Percentiles rank a stretch among this genome's conserved stretches.
Conservation (phyloP, 2,797 vertebrate genomes). For the Pogonophryne albipinna region DNA sequence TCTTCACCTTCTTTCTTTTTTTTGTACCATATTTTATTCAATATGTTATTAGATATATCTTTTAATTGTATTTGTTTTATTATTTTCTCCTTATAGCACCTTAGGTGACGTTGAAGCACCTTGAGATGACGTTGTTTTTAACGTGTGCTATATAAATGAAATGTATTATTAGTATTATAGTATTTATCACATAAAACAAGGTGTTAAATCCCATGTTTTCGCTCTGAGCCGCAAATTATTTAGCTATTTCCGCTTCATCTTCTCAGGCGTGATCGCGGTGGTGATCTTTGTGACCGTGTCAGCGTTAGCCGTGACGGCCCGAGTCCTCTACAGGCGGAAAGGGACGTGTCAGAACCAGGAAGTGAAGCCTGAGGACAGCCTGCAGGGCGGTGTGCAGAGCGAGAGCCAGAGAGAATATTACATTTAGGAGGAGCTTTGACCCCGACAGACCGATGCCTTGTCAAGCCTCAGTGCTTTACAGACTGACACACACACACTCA, state of each 20-base stretch:
- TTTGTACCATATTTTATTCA: too few relatives aligned
- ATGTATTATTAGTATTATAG: too few relatives aligned
- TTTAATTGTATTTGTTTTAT: too few relatives aligned
- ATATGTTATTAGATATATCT: too few relatives aligned
- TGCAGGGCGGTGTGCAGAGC: constrained; percentile 83
- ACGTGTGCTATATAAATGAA: too few relatives aligned
- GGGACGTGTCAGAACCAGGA: constrained; percentile 86
- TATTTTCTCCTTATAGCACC: too few relatives aligned
- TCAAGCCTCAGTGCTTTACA: constrained; percentile 74
- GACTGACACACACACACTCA: constrained; percentile 39
- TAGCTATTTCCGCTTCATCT: constrained; percentile 2
- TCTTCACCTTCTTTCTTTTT: too few relatives aligned
- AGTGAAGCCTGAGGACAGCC: constrained; percentile 85
- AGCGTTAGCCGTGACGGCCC: constrained; percentile 84
- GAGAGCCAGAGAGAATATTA: constrained; percentile 83
- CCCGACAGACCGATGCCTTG: constrained; percentile 55
- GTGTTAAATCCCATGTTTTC: too few relatives aligned
- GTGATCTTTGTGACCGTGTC: constrained; percentile 90
- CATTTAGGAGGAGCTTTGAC: constrained; percentile 47
- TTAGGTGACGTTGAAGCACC: too few relatives aligned
- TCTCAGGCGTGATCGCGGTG: constrained; percentile 91
- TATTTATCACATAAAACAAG: too few relatives aligned
- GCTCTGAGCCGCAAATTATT: background rate
- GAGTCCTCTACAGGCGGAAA: constrained; percentile 89
- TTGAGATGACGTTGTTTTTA: too few relatives aligned